phyloP scores from a whole-genome alignment of 2,113 vertebrate species.

The Diphyllodes magnificus region DNA sequence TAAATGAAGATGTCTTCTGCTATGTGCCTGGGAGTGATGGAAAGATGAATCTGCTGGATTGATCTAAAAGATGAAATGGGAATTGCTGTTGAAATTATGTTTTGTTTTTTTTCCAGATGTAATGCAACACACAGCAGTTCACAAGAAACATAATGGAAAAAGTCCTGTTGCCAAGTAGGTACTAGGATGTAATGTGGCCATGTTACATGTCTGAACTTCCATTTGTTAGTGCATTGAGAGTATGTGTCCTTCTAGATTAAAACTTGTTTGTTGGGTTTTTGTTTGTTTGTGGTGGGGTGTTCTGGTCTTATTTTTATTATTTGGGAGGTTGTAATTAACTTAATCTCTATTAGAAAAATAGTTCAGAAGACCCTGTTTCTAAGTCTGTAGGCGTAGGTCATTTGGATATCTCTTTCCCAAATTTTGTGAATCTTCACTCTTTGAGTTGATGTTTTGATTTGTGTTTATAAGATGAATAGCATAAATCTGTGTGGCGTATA shows the following conservation, averaged over 20 bases:
- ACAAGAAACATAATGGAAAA: slow-evolving; percentile 85
- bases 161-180: slow-evolving; percentile 81
- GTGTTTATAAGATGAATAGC: neutral
- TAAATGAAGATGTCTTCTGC: neutral
- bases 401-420: neutral
- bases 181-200: neutral
- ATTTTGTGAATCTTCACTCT: neutral
- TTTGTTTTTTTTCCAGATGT: slow-evolving; percentile 62
- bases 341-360: neutral
- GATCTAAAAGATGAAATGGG: neutral
- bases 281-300: neutral
- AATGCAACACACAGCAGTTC: slow-evolving; percentile 77
- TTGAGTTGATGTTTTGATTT: neutral
- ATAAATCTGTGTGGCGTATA: neutral
- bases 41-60: neutral
- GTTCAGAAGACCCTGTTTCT: neutral
- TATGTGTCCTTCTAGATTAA: neutral
- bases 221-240: neutral
- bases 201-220: neutral
- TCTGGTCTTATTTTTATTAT: neutral
- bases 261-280: neutral
- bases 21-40: neutral
- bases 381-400: neutral
- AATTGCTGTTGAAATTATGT: neutral
- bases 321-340: neutral